Evolutionary conservation across 2,797 vertebrate genomes (phyloP).

Genomic region (Coilia nasus): DNA sequence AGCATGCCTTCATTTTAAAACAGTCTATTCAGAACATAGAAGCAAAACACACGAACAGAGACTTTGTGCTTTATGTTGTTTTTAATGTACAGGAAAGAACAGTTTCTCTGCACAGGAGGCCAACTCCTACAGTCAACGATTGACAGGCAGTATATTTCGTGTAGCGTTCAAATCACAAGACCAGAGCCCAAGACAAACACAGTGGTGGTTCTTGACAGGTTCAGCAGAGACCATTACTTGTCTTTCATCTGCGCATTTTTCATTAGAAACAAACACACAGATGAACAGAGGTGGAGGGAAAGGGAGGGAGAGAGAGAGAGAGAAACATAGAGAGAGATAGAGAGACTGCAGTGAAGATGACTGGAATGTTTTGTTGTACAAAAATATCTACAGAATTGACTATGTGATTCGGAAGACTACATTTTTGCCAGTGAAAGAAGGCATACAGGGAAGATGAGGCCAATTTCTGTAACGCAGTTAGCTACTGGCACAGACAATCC

Average conservation of each 20-base stretch:
- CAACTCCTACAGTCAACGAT: not conserved
- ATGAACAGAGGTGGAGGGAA: conserved; percentile 10
- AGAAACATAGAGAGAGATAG: not conserved
- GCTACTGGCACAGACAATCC: not conserved
- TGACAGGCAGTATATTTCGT: conserved; percentile 2
- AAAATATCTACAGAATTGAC: not conserved
- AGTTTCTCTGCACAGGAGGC: not conserved
- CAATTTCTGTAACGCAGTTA: conserved; percentile 6
- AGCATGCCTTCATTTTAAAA: not conserved
- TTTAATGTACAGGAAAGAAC: conserved; percentile 13
- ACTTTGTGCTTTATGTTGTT: not conserved
- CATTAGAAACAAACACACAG: not conserved
- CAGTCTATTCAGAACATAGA: not conserved
- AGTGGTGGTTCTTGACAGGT: not conserved
- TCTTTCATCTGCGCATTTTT: not conserved
- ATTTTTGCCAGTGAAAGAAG: not conserved
- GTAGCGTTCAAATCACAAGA: not conserved
- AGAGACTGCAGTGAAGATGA: conserved; percentile 8
- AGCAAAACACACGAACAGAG: not conserved
- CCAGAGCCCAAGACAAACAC: not conserved
- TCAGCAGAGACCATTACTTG: not conserved
- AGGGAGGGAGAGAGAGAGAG: conserved; percentile 28
- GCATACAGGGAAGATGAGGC: not conserved
- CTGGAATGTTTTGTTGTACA: conserved; percentile 11
- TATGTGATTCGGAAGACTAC: not conserved